These are phyloP conservation scores for Sphaerophoria rueppellii DNA, from an alignment of 2,888 invertebrate genomes.

Conservation along the genomic window DNA sequence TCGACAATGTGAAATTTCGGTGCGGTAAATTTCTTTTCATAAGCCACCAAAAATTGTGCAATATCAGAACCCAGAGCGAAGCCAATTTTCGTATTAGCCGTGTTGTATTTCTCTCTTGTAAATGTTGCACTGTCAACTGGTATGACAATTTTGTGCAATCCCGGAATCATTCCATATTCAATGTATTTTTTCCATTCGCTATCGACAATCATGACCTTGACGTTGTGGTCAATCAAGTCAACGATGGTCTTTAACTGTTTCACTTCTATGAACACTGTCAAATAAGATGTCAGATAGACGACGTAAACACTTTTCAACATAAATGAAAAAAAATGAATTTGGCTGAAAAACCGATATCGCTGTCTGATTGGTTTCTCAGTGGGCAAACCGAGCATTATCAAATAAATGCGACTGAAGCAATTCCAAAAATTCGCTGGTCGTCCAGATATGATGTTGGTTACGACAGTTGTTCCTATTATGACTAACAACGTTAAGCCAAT, in stretches of 20 bases:
- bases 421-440: constrained; percentile 1
- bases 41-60: not conserved
- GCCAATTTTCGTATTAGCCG: not conserved
- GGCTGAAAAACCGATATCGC: not conserved
- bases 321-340: constrained; percentile 14
- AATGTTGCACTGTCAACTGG: not conserved
- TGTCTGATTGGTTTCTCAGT: not conserved
- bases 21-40: not conserved
- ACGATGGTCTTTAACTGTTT: constrained; percentile 26
- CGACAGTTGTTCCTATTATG: not conserved
- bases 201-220: constrained; percentile 11
- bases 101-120: not conserved
- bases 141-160: constrained; percentile 26
- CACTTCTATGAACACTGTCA: constrained; percentile 48
- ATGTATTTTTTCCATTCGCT: constrained; percentile 2
- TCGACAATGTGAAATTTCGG: not conserved
- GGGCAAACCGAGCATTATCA: constrained; percentile 17
- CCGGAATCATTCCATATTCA: not conserved
- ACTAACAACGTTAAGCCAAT: not conserved
- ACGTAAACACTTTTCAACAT: constrained; percentile 39
- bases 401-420: not conserved
- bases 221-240: constrained; percentile 40
- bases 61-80: not conserved
- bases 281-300: constrained; percentile 47
- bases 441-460: not conserved